These are phyloP conservation scores for Melanotaenia maccullochi DNA, from an alignment of 2,797 vertebrate genomes.

Conservation along the genomic window DNA sequence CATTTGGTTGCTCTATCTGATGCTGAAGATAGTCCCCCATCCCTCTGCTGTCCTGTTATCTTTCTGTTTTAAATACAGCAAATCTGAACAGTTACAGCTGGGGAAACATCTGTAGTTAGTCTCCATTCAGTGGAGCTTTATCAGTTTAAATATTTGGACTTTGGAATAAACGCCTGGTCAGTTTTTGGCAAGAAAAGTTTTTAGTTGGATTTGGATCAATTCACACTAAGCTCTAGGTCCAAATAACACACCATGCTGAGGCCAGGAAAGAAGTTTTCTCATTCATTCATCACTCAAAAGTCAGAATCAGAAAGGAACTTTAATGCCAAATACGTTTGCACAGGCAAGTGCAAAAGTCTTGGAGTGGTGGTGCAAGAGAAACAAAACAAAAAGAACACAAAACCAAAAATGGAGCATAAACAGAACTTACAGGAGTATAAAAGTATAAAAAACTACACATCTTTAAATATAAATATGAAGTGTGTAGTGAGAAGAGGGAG, in stretches of 20 bases:
- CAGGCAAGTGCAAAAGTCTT: too few relatives aligned
- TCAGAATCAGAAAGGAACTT: not conserved
- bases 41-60: not conserved
- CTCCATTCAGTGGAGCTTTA: conserved; percentile 22
- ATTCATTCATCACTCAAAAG: not conserved
- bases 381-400: too few relatives aligned
- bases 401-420: too few relatives aligned
- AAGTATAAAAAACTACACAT: too few relatives aligned
- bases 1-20: conserved; percentile 50
- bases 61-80: conserved; percentile 45
- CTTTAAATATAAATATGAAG: too few relatives aligned
- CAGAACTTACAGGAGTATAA: too few relatives aligned
- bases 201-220: conserved; percentile 9
- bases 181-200: conserved; percentile 33
- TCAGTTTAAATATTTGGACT: conserved; percentile 43
- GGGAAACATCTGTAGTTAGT: conserved; percentile 58
- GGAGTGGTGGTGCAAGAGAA: too few relatives aligned
- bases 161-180: conserved; percentile 53
- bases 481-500: too few relatives aligned
- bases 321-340: too few relatives aligned
- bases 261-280: not conserved
- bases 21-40: conserved; percentile 13
- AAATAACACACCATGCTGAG: not conserved
- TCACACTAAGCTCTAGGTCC: not conserved
- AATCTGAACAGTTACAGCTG: conserved; percentile 47